These are phyloP conservation scores for Pygathrix nemaeus DNA, from an alignment of 2,113 vertebrate species.

Conservation along the genomic window DNA sequence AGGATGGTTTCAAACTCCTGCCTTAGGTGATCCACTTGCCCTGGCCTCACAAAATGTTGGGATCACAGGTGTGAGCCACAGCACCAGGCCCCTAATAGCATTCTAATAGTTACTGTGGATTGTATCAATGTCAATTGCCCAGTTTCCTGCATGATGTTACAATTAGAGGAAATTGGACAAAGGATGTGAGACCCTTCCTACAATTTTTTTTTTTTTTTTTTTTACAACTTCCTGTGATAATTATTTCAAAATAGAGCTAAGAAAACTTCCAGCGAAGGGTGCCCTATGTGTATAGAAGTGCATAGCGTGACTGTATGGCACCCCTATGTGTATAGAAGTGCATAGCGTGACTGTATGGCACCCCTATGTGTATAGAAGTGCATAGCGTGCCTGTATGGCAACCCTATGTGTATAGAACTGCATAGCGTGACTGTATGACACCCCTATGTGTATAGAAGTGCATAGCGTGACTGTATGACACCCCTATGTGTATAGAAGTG, in stretches of 20 bases:
- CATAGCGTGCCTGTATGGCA: not conserved
- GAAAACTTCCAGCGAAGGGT: not conserved
- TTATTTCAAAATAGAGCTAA: conserved; percentile 23
- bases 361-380: not conserved
- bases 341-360: not conserved
- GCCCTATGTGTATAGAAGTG: not conserved
- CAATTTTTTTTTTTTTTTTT: not conserved
- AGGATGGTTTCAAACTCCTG: too few relatives aligned
- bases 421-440: not conserved
- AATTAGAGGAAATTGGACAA: not conserved
- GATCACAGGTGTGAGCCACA: too few relatives aligned
- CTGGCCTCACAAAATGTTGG: too few relatives aligned
- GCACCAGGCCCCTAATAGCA: not conserved
- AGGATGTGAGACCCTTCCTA: not conserved
- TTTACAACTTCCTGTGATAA: not conserved
- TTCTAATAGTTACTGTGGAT: not conserved
- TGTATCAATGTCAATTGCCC: not conserved
- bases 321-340: not conserved
- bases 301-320: not conserved
- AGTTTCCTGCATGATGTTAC: not conserved
- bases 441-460: not conserved
- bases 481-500: not conserved
- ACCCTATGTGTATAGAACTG: not conserved
- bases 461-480: not conserved
- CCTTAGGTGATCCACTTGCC: too few relatives aligned